Evolutionary conservation across 2,888 invertebrate species (phyloP), one percentile per base, ranked within the genome.

Genomic region (Orthosia cruda): DNA sequence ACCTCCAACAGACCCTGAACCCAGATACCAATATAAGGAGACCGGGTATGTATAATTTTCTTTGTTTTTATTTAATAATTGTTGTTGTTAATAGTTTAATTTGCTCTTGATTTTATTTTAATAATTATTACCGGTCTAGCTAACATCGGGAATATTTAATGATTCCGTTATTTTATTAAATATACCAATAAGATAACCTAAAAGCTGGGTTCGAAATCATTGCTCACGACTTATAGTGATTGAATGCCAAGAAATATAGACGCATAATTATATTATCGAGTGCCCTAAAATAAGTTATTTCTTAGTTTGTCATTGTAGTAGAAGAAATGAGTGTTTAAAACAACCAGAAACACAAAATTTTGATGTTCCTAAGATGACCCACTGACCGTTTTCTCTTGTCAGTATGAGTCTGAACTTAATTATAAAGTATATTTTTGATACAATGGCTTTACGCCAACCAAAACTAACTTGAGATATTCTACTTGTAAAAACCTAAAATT

Each of bases 1-100:
- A 99, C 94, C 97, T 99, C 86, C 98, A 98, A 90, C 98, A 99
- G 94, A 99, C 99, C 5, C 96, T 99, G 49, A 98, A 97, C 91
- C 98, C 99, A 0, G 99, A 99, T 93, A 97, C 98, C 40, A 97
- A 97, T 91, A 97, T 98, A 73, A 97, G 99, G 84, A 97, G 98
- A 93, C 98, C 99, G 93, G 99, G 99, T 99, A 96, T 96, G 97
- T 93, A 55, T 26, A 20, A 49, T 59, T 57, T 45, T 54, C 32
- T 54, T 64, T 59, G 26, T 72, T 70, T 71, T 71, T 59, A 1
- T 12, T 13, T 16, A 40, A 26, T 12, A 18, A 4, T 4, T 13
- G 13, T 40, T 52, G 20, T 15, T 2, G 1, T 18, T 40, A 13
- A 40, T 15, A 52, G 15, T 61, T 45, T 45, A 47, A 63, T 20